phyloP scores from a whole-genome alignment of 1,140 invertebrate genomes.

The Archegozetes longisetosus region DNA sequence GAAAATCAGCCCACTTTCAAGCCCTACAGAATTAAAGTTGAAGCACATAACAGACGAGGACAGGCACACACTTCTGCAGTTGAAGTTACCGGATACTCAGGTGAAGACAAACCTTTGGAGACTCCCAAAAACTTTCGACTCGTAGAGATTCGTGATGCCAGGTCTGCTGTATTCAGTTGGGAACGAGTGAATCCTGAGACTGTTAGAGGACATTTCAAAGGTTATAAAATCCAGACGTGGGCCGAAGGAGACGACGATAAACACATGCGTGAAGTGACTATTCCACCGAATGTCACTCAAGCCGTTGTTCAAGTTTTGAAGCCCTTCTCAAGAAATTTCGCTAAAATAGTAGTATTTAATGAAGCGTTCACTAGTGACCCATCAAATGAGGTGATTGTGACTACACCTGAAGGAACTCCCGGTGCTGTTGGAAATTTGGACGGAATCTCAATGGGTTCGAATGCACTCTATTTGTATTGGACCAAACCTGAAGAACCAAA shows the following conservation, averaged over 20 bases:
- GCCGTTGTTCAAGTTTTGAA: conserved; percentile 68
- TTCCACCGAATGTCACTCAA: conserved; percentile 50
- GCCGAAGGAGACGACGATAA: conserved; percentile 50
- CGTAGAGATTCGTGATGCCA: conserved; percentile 50
- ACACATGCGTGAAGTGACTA: conserved; percentile 54
- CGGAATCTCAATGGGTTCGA: conserved; percentile 68
- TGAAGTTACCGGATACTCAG: conserved; percentile 77
- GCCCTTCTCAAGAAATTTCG: conserved; percentile 74
- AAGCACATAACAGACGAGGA: conserved; percentile 75
- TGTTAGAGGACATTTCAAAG: conserved; percentile 67
- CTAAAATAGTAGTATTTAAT: conserved; percentile 76
- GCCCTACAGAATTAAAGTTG: conserved; percentile 75
- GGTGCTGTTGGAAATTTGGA: conserved; percentile 69
- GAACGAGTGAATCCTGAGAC: conserved; percentile 52
- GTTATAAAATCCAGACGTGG: conserved; percentile 92
- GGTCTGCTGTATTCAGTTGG: conserved; percentile 68
- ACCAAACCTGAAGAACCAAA: conserved; percentile 81
- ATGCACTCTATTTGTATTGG: conserved; percentile 74
- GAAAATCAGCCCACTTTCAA: conserved; percentile 79
- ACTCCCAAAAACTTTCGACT: conserved; percentile 71
- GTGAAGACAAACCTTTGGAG: conserved; percentile 69
- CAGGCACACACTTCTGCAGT: conserved; percentile 63
- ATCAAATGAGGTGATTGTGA: conserved; percentile 33
- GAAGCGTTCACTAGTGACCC: conserved; percentile 71
- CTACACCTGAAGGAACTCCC: conserved; percentile 39